Conservation (phyloP, 2,888 invertebrate genomes). For the Crioceris asparagi region DNA sequence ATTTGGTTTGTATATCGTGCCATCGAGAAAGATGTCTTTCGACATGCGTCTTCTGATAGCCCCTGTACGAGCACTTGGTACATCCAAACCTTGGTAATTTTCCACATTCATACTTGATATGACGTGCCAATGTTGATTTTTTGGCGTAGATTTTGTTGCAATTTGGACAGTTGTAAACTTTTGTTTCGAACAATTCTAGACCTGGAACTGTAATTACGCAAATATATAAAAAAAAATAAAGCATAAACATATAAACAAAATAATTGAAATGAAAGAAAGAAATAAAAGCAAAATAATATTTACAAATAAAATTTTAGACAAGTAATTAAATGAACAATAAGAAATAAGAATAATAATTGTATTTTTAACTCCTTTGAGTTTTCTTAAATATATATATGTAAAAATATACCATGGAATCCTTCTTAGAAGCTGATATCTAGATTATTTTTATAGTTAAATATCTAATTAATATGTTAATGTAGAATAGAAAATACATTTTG, state of each 20-base stretch:
- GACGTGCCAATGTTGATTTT: conserved; percentile 24
- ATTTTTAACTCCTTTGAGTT: too few relatives aligned
- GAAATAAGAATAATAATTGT: conserved; percentile 3
- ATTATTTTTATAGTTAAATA: too few relatives aligned
- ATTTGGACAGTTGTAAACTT: conserved; percentile 20
- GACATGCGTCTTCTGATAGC: conserved; percentile 30
- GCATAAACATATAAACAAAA: too few relatives aligned
- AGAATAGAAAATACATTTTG: too few relatives aligned
- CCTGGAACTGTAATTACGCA: conserved; percentile 17
- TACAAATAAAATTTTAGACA: too few relatives aligned
- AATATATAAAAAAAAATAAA: too few relatives aligned
- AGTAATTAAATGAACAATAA: conserved; percentile 3
- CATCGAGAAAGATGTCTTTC: conserved; percentile 27
- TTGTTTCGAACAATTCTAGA: conserved; percentile 19
- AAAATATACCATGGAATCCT: too few relatives aligned
- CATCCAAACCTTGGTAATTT: conserved; percentile 31
- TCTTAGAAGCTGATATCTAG: too few relatives aligned
- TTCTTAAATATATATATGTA: background rate
- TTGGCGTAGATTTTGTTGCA: conserved; percentile 24
- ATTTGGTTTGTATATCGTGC: conserved; percentile 25
- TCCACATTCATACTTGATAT: conserved; percentile 31
- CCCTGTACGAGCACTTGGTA: conserved; percentile 26
- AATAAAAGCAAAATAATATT: too few relatives aligned
- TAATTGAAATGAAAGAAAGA: too few relatives aligned
- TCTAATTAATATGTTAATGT: too few relatives aligned